These are phyloP conservation scores for Numenius phaeopus DNA, from an alignment of 2,797 vertebrate species.

Conservation along the genomic window DNA sequence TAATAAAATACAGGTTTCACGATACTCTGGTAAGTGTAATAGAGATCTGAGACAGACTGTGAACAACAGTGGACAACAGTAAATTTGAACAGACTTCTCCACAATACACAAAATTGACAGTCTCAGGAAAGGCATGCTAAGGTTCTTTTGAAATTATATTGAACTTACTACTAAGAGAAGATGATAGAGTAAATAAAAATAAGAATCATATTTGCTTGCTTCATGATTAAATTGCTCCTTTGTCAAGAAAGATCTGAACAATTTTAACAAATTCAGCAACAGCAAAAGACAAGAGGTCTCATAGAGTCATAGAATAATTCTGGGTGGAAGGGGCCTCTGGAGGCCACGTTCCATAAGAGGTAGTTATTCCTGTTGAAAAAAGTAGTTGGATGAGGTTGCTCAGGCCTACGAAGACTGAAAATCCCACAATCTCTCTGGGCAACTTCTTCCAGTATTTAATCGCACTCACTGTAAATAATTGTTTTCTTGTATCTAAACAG, in stretches of 20 bases:
- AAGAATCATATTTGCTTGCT: not conserved
- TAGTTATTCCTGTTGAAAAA: not conserved
- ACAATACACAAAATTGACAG: not conserved
- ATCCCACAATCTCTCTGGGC: not conserved
- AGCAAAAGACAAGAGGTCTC: not conserved
- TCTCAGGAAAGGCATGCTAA: not conserved
- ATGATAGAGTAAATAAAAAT: not conserved
- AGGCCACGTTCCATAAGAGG: not conserved
- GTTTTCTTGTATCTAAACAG: not conserved
- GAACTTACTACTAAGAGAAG: not conserved
- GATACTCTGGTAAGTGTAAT: not conserved
- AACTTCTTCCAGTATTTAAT: not conserved
- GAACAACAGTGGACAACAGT: not conserved
- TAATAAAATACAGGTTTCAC: not conserved
- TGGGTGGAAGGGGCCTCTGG: not conserved
- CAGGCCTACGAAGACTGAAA: not conserved
- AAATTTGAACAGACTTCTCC: not conserved
- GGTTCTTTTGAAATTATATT: not conserved
- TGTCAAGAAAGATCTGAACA: not conserved
- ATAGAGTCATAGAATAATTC: not conserved
- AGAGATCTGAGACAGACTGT: not conserved
- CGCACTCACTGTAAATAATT: not conserved
- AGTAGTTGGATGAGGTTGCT: not conserved
- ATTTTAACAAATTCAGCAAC: not conserved
- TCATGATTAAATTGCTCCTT: not conserved